phyloP scores from a whole-genome alignment of 2,113 vertebrate genomes.

The Ornithorhynchus anatinus region DNA sequence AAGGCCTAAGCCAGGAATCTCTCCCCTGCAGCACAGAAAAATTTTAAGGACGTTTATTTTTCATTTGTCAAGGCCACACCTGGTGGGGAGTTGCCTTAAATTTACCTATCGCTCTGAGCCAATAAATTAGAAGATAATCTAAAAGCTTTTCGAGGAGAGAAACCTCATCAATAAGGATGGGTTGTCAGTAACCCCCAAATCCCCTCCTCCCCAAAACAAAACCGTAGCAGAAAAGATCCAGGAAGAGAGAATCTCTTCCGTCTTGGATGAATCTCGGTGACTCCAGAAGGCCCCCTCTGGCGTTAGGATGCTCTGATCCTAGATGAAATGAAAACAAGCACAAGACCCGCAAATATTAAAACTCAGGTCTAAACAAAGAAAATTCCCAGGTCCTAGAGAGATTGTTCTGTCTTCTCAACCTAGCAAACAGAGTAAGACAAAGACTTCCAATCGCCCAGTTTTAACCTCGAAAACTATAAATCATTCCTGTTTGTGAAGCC shows the following conservation, averaged over 20 bases:
- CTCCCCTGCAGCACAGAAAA: not conserved
- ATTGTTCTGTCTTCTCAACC: not conserved
- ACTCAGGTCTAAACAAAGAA: too few species aligned
- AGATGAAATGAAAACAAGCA: too few species aligned
- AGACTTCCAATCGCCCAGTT: not conserved
- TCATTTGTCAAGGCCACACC: not conserved
- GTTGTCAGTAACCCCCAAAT: too few species aligned
- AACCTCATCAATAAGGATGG: too few species aligned
- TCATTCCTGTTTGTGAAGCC: not conserved
- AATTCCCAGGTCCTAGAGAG: not conserved
- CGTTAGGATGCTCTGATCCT: too few species aligned
- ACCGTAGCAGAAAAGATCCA: too few species aligned
- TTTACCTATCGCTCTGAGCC: not conserved
- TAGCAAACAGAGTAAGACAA: not conserved
- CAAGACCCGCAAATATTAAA: too few species aligned
- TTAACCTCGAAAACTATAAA: not conserved
- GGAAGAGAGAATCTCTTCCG: too few species aligned
- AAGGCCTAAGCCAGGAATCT: not conserved
- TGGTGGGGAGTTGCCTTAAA: not conserved
- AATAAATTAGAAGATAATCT: not conserved
- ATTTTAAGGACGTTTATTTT: not conserved
- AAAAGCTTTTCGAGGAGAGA: not conserved
- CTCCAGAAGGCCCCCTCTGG: too few species aligned
- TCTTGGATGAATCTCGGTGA: too few species aligned
- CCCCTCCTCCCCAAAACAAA: too few species aligned